Evolutionary conservation across 1,140 invertebrate species (phyloP).

Genomic region (Hyles euphorbiae): DNA sequence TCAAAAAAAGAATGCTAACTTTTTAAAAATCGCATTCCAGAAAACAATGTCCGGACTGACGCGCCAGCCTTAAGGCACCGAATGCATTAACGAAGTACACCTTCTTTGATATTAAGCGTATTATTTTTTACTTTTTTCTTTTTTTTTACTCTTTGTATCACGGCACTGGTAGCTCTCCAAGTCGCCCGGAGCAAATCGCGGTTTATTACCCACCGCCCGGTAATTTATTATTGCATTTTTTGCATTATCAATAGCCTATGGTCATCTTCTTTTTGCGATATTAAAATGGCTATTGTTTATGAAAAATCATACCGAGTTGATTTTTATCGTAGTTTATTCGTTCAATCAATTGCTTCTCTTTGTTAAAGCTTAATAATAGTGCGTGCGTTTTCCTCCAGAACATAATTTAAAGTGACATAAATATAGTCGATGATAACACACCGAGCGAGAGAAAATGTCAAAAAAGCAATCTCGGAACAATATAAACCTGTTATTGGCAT

Average conservation of each 20-base stretch:
- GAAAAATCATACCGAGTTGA: constrained; percentile 43
- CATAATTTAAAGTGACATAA: constrained; percentile 6
- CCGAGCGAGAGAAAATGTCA: constrained; percentile 9
- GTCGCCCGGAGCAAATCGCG: constrained; percentile 70
- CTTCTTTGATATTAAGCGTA: constrained; percentile 70
- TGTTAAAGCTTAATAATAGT: constrained; percentile 7
- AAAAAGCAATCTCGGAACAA: constrained; percentile 14
- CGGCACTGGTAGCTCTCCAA: constrained; percentile 61
- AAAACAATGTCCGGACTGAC: constrained; percentile 71
- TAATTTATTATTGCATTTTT: constrained; percentile 75
- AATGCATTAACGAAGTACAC: constrained; percentile 72
- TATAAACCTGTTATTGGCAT: constrained; percentile 14
- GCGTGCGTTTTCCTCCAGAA: too few species aligned
- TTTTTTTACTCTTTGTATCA: constrained; percentile 38
- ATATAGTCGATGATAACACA: constrained; percentile 8
- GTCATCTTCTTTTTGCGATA: constrained; percentile 63
- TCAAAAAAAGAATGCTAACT: constrained; percentile 12
- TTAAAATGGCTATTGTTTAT: constrained; percentile 74
- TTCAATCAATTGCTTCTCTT: constrained; percentile 13
- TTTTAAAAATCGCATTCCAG: constrained; percentile 59
- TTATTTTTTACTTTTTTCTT: constrained; percentile 50
- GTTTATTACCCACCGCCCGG: constrained; percentile 64
- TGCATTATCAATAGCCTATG: constrained; percentile 71
- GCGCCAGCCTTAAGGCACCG: constrained; percentile 60
- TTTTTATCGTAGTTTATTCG: constrained; percentile 1